Evolutionary conservation across 1,140 invertebrate genomes (phyloP), one percentile per base, ranked within the genome.

Genomic region (Anagrus nilaparvatae): DNA sequence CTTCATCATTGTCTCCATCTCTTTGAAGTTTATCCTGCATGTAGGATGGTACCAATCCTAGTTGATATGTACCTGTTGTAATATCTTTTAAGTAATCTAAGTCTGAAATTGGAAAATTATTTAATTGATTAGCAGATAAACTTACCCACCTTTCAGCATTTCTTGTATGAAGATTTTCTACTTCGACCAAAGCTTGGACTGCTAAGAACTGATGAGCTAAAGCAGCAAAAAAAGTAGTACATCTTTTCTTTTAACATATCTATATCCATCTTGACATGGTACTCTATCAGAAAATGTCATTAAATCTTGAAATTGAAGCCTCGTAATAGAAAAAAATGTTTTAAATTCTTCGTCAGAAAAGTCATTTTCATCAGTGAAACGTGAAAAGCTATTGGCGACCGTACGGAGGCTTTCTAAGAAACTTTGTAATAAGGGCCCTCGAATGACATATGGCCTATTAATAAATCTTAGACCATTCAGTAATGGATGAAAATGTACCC

Each of bases 221-320:
- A n/a, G n/a, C n/a, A n/a, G n/a, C 27, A 50, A 41, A 39, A 45
- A 48, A 10, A 24, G 32, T 14, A 48, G n/a, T 9, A 46, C 17
- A 20, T 47, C 17, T 27, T 43, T 37, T 40, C 35, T 50, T 9
- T 16, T 45, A 1, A 44, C 30, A 28, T 37, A 24, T n/a, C 33
- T 47, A 21, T 34, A 14, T 18, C 40, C 37, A 40, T 17, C 17
- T 31, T 14, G 12, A 17, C 20, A 3, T 13, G 35, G 28, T 32
- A 49, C 27, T 40, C 32, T n/a, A 10, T 45, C 31, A 25, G 36
- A 34, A 34, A 34, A 23, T 17, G 35, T 18, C 36, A 38, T 30
- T 35, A 46, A 13, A 7, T 42, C 8, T 30, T 35, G 8, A 35
- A 41, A 35, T 14, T 36, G 36, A 31, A 14, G 9, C 27, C 44